Percentiles rank a stretch among this genome's conserved stretches.
Conservation (phyloP, 2,888 invertebrate genomes). For the Heteropelma amictum region DNA sequence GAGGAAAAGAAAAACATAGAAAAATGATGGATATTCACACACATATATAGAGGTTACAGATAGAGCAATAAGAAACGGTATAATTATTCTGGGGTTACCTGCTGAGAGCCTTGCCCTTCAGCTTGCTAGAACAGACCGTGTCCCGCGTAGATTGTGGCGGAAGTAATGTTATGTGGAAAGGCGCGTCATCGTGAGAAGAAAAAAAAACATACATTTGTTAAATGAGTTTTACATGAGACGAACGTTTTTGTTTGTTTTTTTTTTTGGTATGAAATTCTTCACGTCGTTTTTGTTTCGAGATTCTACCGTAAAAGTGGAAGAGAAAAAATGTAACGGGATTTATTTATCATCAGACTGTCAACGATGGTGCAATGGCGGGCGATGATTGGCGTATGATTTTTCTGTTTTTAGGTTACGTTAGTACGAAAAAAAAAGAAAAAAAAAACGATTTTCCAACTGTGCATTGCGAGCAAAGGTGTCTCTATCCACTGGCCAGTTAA, state of each 20-base stretch:
- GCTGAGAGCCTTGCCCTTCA: constrained; percentile 89
- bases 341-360: too few relatives aligned
- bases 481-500: constrained; percentile 63
- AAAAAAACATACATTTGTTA: constrained; percentile 59
- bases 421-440: neutral
- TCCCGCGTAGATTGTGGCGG: constrained; percentile 75
- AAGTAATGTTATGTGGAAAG: constrained; percentile 71
- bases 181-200: constrained; percentile 71
- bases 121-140: constrained; percentile 84
- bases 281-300: neutral
- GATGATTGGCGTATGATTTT: too few relatives aligned
- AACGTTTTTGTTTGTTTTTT: constrained; percentile 3
- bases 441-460: constrained; percentile 60
- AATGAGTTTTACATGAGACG: constrained; percentile 42
- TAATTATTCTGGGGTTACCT: constrained; percentile 83
- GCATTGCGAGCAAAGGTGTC: constrained; percentile 73
- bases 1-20: constrained; percentile 16
- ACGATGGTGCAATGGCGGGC: too few relatives aligned
- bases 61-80: constrained; percentile 58
- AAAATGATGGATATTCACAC: constrained; percentile 39
- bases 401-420: too few relatives aligned
- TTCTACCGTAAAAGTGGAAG: too few relatives aligned
- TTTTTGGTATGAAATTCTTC: neutral
- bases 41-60: constrained; percentile 45
- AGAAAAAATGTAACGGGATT: too few relatives aligned